Base-by-base conservation (phyloP, 2,113 vertebrate genomes). In the Trachemys scripta region DNA sequence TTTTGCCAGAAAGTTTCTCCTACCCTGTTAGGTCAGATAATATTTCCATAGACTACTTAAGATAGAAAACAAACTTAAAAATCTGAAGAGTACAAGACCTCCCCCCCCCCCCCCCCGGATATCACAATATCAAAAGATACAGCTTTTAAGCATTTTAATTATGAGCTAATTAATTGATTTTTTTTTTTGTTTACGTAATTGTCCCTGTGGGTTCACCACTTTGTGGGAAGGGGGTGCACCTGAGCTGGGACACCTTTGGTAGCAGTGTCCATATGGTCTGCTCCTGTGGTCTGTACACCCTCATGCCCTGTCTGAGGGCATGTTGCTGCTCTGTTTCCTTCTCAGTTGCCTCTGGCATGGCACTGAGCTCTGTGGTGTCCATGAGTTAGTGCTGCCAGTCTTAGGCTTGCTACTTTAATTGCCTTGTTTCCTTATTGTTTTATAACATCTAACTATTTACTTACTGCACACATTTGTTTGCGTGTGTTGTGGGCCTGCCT, bases 101-200 rank as follows among this genome's bases (percentile, higher is more conserved):
- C 53, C 3, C 7, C 50, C 20, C 5, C 57, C 0, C 53, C 3
- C 53, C 50, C 53, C 5, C 57, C 0, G 5, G 14, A 35, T 35
- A 65, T 65, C 11, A 12, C 5, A 65, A 8, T 65, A 31, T 65
- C 31, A 65, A 35, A 65, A 65, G 59, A 65, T 8, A 65, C 16
- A 11, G 11, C 29, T 16, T 35, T 62, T 62, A 35, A 62, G 27
- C 29, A 31, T 31, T 62, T 16, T 35, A 62, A 62, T 31, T 62
- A 59, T 59, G 27, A 29, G 56, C 27, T 31, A 62, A 62, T 31
- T 31, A 31, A 29, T 62, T 31, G 56, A 27, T 57, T 42, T 42
- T 29, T 62, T 57, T 29, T 62, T 29, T 57, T 57, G 56, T 31
- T 62, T 29, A 6, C 10, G 27, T 57, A 62, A 65, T 35, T 65